Base-by-base conservation (phyloP, 2,797 vertebrate genomes). In the Anguilla anguilla region DNA sequence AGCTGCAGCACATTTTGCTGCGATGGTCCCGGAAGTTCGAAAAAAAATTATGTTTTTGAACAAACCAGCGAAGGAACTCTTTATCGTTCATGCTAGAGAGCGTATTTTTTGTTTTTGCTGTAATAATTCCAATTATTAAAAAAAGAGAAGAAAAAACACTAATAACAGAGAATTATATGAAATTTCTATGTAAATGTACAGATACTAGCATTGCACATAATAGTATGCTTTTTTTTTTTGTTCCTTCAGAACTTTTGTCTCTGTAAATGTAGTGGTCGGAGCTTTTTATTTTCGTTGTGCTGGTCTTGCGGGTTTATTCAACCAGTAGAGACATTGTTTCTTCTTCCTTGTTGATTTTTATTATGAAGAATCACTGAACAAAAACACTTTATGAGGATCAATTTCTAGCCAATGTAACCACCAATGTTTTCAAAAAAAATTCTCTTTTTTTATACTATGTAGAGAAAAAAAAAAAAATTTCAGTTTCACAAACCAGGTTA, bases 181-280 rank as follows among this genome's bases (percentile, higher is more conserved):
- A 96, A 96, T 98, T 98, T 98, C 97, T 98, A 98, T 99, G 97
- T 99, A 97, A 95, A 96, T 99, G 98, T 99, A 99, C 98, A 99
- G 98, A 97, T 97, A 98, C 96, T 98, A 98, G 98, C 98, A 97
- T 97, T 97, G 97, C 97, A 98, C 97, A 98, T 97, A 97, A 94
- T 96, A 97, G 97, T 97, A 97, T 96, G 97, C 97, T 97, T 98
- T 94, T 95, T 53, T 46, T 46, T 97, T 95, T 53, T 96, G 97
- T 98, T 97, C 95, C 92, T 94, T 96, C 96, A 96, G 95, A 97
- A 97, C 94, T 96, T 96, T 94, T 95, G 97, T 98, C 97, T 97
- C 97, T 97, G 97, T 98, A 97, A 97, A 96, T 97, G 97, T 98
- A 97, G 97, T 97, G 97, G 92, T 95, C 96, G 94, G 95, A 94